Evolutionary conservation across 2,888 invertebrate genomes (phyloP), one percentile per base, ranked within the genome.

Genomic region (Perizoma affinitatum): DNA sequence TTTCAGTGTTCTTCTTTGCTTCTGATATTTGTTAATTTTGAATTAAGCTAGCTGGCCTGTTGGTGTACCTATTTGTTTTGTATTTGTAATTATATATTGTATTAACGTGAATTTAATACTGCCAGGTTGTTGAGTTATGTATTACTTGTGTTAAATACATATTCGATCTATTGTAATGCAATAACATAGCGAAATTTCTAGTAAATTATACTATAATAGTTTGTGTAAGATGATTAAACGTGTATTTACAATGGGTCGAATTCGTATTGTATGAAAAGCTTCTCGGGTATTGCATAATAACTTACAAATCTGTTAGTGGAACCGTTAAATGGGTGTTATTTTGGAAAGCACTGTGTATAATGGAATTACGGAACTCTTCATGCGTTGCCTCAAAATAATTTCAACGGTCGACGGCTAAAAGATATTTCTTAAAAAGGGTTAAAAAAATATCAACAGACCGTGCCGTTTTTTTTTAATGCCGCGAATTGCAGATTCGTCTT

Each of bases 1-100:
- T 71, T 72, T 76, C 22, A 22, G 71, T 72, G 82, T 82, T 83
- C n/a, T n/a, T 86, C 83, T 88, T 87, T 83, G 68, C 72, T 49
- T 35, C 79, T 79, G 78, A 79, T 85, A 84, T 79, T 75, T 82
- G 80, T 80, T 78, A 79, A 75, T 75, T 68, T 75, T 70, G 67
- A 70, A 60, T 63, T 68, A 68, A 70, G 67, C 56, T 66, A 73
- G 70, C 69, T 53, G 58, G 80, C 69, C 79, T 74, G 76, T 81
- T 76, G 74, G 70, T 79, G 74, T 80, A 75, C 72, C 74, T 80
- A 69, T 75, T 78, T 80, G 61, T 75, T 81, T 79, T 72, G 69
- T 78, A 74, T 75, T 70, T 76, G 59, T 76, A 72, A 69, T 68
- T 70, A 61, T 58, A 71, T 79, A 74, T 78, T 70, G 70, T 75